Base-by-base conservation (phyloP, 2,797 vertebrate genomes). In the Myotis planiceps region DNA sequence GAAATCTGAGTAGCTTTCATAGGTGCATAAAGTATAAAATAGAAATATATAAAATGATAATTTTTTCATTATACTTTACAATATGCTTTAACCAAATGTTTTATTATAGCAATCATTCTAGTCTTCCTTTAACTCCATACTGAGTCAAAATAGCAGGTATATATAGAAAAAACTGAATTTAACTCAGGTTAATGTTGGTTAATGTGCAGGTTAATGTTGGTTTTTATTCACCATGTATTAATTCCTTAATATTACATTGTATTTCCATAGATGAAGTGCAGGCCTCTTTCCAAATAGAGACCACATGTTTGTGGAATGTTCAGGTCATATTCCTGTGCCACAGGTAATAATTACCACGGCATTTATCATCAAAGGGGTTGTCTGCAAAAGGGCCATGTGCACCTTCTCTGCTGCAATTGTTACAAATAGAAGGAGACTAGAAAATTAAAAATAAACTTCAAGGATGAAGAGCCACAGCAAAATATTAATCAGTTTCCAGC, bases 381-480 rank as follows among this genome's bases (percentile, higher is more conserved):
- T 85, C 86, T 60, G 39, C 47, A 72, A 92, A 93, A 37, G 19
- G 90, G 89, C 96, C 87, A 92, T 88, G 81, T 97, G 97, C 10
- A 49, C 53, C 55, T 94, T 96, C 58, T 97, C 88, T 37, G 88
- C 29, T 83, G 42, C 75, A 94, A 65, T 72, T 94, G 27, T 71
- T 90, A 84, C 34, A 95, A 97, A 97, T 94, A 63, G 87, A 96
- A 90, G 39, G 25, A 92, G 93, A 98, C 90, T 92, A 90, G 90
- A 95, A 95, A 95, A 95, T 97, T 94, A 93, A 96, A 94, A 95
- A 80, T 85, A 58, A 92, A 93, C 95, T 93, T 95, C 80, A 97
- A 95, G 91, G 91, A 97, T 95, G 72, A 96, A 90, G 84, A 45
- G 12, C 25, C 47, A 88, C 58, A 88, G 90, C 72, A 95, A 93